Evolutionary conservation across 1,140 invertebrate species (phyloP), one percentile per base, ranked within the genome.

Genomic region (Lepidostoma basale): DNA sequence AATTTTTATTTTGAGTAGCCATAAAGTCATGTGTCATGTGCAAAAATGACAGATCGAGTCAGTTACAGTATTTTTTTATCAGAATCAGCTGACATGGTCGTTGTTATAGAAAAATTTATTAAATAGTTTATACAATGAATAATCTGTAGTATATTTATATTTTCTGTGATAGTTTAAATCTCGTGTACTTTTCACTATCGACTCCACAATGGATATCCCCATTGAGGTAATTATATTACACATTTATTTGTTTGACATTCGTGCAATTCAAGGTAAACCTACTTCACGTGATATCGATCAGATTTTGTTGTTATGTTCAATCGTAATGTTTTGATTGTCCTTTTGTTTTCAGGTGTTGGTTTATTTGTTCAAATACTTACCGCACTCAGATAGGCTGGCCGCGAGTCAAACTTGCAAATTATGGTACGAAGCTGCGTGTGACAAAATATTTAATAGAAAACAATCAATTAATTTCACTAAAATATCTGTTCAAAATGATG

Each of bases 311-410:
- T 33, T 6, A 33, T n/a, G n/a, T 14, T 45, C 42, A 45, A 56
- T 30, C 28, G 18, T 20, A 12, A 2, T 56, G 10, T 33, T 30
- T 20, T 30, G n/a, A 30, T 56, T 5, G 16, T 30, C 8, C 20
- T 60, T 36, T 56, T 60, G 9, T 42, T 83, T 79, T 44, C 77
- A 89, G 87, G 82, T 88, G 45, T 79, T 89, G 60, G 80, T 87
- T 36, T 82, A 88, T 66, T 83, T 89, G 68, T 86, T 88, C 73
- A 84, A 86, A 73, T 88, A 85, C 75, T 76, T 89, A 67, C 81
- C 84, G 25, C 83, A 84, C 69, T 80, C 85, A 5, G 88, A 89
- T 68, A 76, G 86, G 70, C 81, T 84, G 74, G 76, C 81, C 22
- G 87, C 86, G 30, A 84, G 85, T 69, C 78, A 85, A 69, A 87